Base-by-base conservation (phyloP, 2,888 invertebrate genomes). In the Meiosimyza platycephala region DNA sequence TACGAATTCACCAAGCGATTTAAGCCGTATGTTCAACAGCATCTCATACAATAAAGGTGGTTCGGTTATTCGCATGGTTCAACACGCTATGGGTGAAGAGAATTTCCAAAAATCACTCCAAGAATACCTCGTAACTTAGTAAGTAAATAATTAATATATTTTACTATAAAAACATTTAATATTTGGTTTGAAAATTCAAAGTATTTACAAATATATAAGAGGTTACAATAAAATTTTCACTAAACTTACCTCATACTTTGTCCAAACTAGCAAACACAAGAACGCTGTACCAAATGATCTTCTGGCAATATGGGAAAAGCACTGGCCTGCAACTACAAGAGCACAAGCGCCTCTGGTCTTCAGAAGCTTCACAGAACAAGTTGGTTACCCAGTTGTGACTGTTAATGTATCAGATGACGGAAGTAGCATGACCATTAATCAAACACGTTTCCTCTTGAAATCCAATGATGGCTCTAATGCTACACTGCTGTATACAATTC, bases 31-130 rank as follows among this genome's bases (percentile, higher is more conserved):
- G 13, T 96, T 95, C 79, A 95, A 95, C 82, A 90, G 92, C 65
- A 95, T 97, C 77, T 95, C 96, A 0, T 97, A 97, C 83, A 92
- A 92, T 52, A 97, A 97, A 91, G 94, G 96, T 13, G 94, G 95
- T 11, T 92, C 94, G 0, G 83, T 85, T 3, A 57, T 85, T 16
- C 74, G 79, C 72, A 86, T 86, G 86, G 86, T 84, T 84, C 81
- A 82, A 48, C 71, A 83, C 72, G 86, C 85, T 0, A 62, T 86
- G 16, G 81, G 81, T 60, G 80, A 85, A 47, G 76, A 72, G 9
- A 81, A 86, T 15, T 85, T 85, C 78, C 79, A 80, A 51, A 76
- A 75, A 11, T 85, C 85, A 55, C 78, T 85, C 7, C 80, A 83
- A 74, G 85, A 82, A 72, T 86, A 84, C 72, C 86, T 93, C 0